phyloP scores from a whole-genome alignment of 2,797 vertebrate genomes.

The Cossypha niveicapilla region DNA sequence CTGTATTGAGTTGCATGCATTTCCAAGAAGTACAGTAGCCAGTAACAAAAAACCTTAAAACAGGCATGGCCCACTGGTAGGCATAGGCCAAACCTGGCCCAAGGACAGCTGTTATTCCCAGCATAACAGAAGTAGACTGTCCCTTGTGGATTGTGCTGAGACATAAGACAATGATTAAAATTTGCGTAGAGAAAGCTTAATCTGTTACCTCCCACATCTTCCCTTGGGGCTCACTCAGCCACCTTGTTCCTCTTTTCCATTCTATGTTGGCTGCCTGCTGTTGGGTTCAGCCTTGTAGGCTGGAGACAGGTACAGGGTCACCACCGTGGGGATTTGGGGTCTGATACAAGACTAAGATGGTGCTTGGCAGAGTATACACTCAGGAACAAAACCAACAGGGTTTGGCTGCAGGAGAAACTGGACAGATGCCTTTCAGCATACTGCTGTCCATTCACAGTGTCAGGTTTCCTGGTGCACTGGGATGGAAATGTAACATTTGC shows the following conservation, averaged over 20 bases:
- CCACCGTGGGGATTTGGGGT: rapidly evolving
- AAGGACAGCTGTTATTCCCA: not conserved
- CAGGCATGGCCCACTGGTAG: not conserved
- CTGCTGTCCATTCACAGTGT: not conserved
- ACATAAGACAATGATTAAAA: not conserved
- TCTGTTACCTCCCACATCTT: not conserved
- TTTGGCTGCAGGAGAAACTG: not conserved
- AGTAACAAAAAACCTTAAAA: not conserved
- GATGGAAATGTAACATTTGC: not conserved
- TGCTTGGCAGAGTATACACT: not conserved
- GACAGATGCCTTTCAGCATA: not conserved
- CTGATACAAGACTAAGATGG: not conserved
- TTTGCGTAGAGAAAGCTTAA: not conserved
- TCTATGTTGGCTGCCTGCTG: not conserved
- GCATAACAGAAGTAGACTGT: not conserved
- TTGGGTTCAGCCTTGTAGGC: not conserved
- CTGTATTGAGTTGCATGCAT: not conserved
- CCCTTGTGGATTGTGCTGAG: not conserved
- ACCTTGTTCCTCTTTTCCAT: not conserved
- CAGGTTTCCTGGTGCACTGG: not conserved
- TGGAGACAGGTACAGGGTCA: not conserved
- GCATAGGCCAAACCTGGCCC: not conserved
- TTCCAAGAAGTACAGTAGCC: not conserved
- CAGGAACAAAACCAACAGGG: not conserved
- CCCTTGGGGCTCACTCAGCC: not conserved